Base-by-base conservation (phyloP, 1,140 invertebrate genomes). In the Hesperophylax magnus region DNA sequence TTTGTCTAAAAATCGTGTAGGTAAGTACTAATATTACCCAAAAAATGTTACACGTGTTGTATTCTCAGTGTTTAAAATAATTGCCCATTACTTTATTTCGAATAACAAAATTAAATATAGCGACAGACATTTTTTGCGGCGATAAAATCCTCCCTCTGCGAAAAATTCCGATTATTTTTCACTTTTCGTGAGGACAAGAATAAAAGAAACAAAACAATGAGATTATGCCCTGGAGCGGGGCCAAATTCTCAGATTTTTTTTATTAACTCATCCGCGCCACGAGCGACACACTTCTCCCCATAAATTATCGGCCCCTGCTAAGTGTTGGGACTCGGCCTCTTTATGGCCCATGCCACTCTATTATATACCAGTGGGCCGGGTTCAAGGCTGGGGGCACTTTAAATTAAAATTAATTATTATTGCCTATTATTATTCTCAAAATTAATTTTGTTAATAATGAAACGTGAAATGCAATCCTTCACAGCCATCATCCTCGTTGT, bases 151-250 rank as follows among this genome's bases (percentile, higher is more conserved):
- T 67, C 31, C 31, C 61, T 65, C 61, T 20, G 63, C 17, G n/a
- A 31, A n/a, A 67, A 67, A 18, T 61, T 20, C 8, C 58, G 63
- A 67, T 27, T 67, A 67, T 67, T 67, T 67, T 67, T 67, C 63
- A 34, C 63, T 67, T 67, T 67, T 31, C 20, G 27, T 31, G 72
- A n/a, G 72, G 53, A 75, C 52, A 60, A 24, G 52, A 75, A 75
- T 58, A 75, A 67, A 75, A 75, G 52, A 75, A 75, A 75, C 22
- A 56, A 47, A 56, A 75, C 72, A 75, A 75, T 75, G 24, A 54
- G 22, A 75, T 75, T 17, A 75, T 75, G 54, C 52, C 14, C n/a
- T 75, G 72, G 72, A 75, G 24, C 22, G 1, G 22, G 17, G 72
- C 72, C 72, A 75, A 34, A 22, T 56, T 54, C 20, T 7, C 52